Base-by-base conservation (phyloP, 2,113 vertebrate genomes). In the Phalacrocorax aristotelis region DNA sequence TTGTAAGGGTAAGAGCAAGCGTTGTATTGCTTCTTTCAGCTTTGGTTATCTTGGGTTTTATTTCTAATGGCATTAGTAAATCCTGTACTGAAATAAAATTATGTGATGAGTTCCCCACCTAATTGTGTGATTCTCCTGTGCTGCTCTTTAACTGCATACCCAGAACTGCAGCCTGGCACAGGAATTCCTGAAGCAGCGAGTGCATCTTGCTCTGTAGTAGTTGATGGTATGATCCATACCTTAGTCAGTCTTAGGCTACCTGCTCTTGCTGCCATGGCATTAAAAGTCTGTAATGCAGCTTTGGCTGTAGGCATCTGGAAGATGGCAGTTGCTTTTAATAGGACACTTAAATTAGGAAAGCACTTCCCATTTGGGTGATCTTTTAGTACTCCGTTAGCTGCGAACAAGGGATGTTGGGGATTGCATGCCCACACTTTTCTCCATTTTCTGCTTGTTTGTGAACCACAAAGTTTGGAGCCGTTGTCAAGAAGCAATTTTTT, bases 331-430 rank as follows among this genome's bases (percentile, higher is more conserved):
- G n/a, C 57, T 76, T 69, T 83, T 88, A 36, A 26, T 7, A 85
- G 48, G 54, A 48, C 26, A 6, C 17, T 71, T 27, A 40, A 40
- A 44, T 69, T 42, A 48, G 34, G 78, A 48, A 57, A 49, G 7
- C 16, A 5, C 6, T 91, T 68, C 19, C 32, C 27, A 3, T 75
- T 58, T 62, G n/a, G 55, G 4, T 83, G n/a, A 32, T 62, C 22
- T 40, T 55, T 70, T 42, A 21, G 26, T 52, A 52, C 26, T 70
- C 30, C 34, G 6, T 64, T 68, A 57, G 58, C 54, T 71, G 48
- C 0, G 5, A 65, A 26, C 71, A 61, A 62, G 36, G 19, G 10
- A 11, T 32, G 71, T 42, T 0, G 1, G 1, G 71, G 30, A 21
- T 65, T 58, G 22, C 22, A 3, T 74, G 58, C 34, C 62, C 46